Evolutionary conservation across 1,140 invertebrate species (phyloP), one percentile per base, ranked within the genome.

Genomic region (Conus ventricosus): DNA sequence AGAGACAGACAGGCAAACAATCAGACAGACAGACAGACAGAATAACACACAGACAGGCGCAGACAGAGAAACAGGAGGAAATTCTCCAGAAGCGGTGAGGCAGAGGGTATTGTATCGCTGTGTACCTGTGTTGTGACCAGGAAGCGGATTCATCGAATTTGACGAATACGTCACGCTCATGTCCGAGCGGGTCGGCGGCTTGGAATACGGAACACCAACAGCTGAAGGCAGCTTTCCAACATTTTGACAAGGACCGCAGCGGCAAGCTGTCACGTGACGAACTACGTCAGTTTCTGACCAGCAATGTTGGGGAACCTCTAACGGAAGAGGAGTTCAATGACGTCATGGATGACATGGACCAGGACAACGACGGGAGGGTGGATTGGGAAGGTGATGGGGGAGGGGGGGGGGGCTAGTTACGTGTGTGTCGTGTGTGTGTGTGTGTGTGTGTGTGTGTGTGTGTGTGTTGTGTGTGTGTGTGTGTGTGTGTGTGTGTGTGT

Each of bases 251-350:
- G n/a, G 82, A 84, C 82, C 6, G 20, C 20, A 84, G 82, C 57
- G 82, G 82, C 20, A 84, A 63, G 20, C 55, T 84, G 8, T 84
- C 82, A 84, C 82, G 82, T 84, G 82, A 84, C n/a, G 82, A 84
- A 17, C 57, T 84, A 63, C 82, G 57, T 25, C 54, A 39, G 3
- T 84, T 84, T 55, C 57, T 84, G 82, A 84, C 82, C 8, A 57
- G 53, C 13, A 60, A 27, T 83, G 0, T 53, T 8, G 8, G 8
- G 82, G 82, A 8, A 55, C 60, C 10, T 55, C 82, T 6, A 8
- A 63, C 20, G 63, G 55, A 23, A n/a, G 39, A 27, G 82, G 63
- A 11, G 82, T 63, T 84, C 57, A 39, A 23, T 84, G 54, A 84
- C 82, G 82, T 84, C 82, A 84, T 84, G 55, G 25, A 25, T 23